Evolutionary conservation across 2,888 invertebrate species (phyloP), one percentile per base, ranked within the genome.

Genomic region (Cerastis rubricosa): DNA sequence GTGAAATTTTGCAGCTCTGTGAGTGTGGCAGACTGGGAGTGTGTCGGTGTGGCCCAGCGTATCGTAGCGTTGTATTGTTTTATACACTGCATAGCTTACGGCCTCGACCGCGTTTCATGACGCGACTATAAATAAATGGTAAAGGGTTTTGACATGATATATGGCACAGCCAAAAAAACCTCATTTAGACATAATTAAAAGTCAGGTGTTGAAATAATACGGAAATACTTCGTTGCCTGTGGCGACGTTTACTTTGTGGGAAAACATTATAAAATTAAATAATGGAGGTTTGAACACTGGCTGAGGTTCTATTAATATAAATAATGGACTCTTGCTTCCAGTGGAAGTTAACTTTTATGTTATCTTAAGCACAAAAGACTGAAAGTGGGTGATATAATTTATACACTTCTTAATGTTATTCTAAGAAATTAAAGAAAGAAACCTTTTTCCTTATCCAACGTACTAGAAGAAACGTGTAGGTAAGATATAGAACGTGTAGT

Each of bases 91-190:
- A 88, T 83, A 87, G 78, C 85, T 80, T 83, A 87, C 88, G 89
- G 85, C 90, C 91, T 91, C 90, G 90, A 91, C 90, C 91, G 91
- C 88, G 78, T 90, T 91, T 89, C 87, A 81, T 87, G 86, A 85
- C 84, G 83, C 57, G 86, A 84, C 86, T 89, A 81, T 88, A 88
- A 88, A 91, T 89, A 89, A 88, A 86, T 85, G 76, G 79, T 85
- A 87, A 86, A 87, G 87, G 85, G 80, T 80, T 87, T 87, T 83
- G 81, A 86, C 86, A 87, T 84, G 82, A 84, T 87, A 82, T 85
- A 87, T 81, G 79, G 66, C 51, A 67, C 64, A 47, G 54, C 71
- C 76, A 78, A 85, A 87, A 83, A 78, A 73, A 87, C 77, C 66
- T 73, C 66, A 80, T 80, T 87, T 80, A 71, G 74, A 85, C 70